A percentile compares a stretch with the other conserved stretches of the same genome.
These are phyloP conservation scores for Strigops habroptila DNA, from an alignment of 2,113 vertebrate species.

Conservation along the genomic window DNA sequence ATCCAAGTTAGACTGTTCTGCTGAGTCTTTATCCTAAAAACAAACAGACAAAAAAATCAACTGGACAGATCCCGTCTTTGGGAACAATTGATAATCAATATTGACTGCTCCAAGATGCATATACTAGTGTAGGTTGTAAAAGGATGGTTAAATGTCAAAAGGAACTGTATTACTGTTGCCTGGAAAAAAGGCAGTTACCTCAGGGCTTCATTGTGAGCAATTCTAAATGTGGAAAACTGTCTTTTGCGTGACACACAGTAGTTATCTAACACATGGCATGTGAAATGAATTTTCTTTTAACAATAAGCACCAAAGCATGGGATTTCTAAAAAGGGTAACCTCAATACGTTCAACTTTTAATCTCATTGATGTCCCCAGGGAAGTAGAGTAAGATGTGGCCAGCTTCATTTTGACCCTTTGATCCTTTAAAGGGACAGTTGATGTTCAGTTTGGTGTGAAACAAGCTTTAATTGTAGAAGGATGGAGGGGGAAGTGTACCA, in stretches of 20 bases:
- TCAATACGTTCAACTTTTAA: slow-evolving; percentile 28
- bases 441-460: slow-evolving; percentile 45
- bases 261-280: slow-evolving; percentile 62
- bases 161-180: slow-evolving; percentile 69
- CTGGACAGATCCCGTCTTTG: slow-evolving; percentile 47
- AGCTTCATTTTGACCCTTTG: slow-evolving; percentile 42
- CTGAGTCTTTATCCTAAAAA: slow-evolving; percentile 81
- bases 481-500: background rate
- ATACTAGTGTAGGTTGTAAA: slow-evolving; percentile 59
- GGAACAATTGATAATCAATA: slow-evolving; percentile 55
- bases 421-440: slow-evolving; percentile 26
- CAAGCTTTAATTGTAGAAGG: slow-evolving; percentile 10
- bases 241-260: slow-evolving; percentile 61
- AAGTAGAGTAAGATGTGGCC: slow-evolving; percentile 17
- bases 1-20: slow-evolving; percentile 76
- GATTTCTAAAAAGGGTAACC: slow-evolving; percentile 61
- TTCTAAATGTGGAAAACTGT: slow-evolving; percentile 69
- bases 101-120: slow-evolving; percentile 62
- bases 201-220: slow-evolving; percentile 77
- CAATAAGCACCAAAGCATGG: slow-evolving; percentile 73
- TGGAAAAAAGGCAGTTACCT: slow-evolving; percentile 73
- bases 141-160: slow-evolving; percentile 52
- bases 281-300: slow-evolving; percentile 63
- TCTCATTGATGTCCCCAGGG: background rate
- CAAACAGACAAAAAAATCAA: background rate